phyloP scores from a whole-genome alignment of 2,888 invertebrate genomes.

The Drosophila greeni region DNA sequence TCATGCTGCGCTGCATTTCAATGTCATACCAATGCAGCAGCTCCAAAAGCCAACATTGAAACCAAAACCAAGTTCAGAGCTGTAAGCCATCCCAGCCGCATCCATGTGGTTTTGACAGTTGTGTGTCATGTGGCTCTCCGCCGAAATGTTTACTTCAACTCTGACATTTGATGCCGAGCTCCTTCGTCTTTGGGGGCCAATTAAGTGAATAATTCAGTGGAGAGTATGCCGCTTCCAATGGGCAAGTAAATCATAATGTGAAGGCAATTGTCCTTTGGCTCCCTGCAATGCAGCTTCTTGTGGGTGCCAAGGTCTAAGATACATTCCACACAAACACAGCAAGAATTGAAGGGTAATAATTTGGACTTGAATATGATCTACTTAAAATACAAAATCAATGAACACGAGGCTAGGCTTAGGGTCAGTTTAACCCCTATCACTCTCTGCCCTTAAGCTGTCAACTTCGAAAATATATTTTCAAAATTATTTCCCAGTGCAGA shows the following conservation, averaged over 20 bases:
- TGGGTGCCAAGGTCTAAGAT: constrained; percentile 6
- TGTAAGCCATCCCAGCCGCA: constrained; percentile 14
- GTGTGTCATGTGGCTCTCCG: constrained; percentile 23
- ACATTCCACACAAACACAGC: background rate
- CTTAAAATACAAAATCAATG: background rate
- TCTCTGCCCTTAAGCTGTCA: too few relatives aligned
- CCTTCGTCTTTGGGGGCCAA: constrained; percentile 50
- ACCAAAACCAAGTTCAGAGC: constrained; percentile 3
- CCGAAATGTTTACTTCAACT: constrained; percentile 41
- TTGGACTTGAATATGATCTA: too few relatives aligned
- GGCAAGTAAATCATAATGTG: constrained; percentile 48
- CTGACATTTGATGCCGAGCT: constrained; percentile 49
- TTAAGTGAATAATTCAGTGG: constrained; percentile 66
- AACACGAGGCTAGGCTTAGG: background rate
- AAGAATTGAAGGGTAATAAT: background rate
- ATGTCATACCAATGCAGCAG: constrained; percentile 12
- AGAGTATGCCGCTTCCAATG: constrained; percentile 28
- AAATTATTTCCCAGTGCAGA: background rate
- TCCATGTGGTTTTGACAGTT: constrained; percentile 45
- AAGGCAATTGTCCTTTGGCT: constrained; percentile 18
- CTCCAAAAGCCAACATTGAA: background rate
- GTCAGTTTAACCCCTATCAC: background rate
- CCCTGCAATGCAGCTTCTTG: constrained; percentile 31
- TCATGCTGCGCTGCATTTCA: constrained; percentile 16
- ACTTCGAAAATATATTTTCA: too few relatives aligned